Percentiles rank a stretch among this genome's conserved stretches.
Conservation (phyloP, 1,140 invertebrate species). For the Sweltsa coloradensis region DNA sequence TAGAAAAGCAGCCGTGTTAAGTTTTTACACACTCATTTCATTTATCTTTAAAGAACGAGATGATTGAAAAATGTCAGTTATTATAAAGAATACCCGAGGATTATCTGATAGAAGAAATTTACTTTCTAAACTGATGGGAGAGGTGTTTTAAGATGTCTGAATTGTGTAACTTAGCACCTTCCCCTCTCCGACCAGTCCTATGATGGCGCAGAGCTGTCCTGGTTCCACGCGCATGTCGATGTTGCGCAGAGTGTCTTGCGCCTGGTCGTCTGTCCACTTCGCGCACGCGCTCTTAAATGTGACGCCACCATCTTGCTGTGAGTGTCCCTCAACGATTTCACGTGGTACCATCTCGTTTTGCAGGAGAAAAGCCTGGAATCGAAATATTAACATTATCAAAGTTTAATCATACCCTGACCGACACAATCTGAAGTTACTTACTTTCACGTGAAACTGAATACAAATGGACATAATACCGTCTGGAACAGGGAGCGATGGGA, state of each 20-base stretch:
- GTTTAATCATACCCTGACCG: background rate
- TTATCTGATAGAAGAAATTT: background rate
- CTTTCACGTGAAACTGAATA: no score
- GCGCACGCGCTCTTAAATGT: constrained; percentile 2
- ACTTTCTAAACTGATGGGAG: background rate
- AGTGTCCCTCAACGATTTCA: background rate
- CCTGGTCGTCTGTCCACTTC: constrained; percentile 7
- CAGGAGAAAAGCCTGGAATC: constrained; percentile 5
- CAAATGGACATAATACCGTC: no score
- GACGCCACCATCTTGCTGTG: background rate
- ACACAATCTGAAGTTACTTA: no score
- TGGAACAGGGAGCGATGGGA: no score
- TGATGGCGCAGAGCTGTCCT: constrained; percentile 33
- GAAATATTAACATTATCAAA: background rate
- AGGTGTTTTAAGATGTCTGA: background rate
- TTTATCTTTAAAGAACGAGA: background rate
- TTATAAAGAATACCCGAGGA: background rate
- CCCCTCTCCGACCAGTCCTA: constrained; percentile 39
- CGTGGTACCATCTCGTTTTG: constrained; percentile 4
- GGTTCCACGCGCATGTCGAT: constrained; percentile 25
- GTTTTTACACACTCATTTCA: no score
- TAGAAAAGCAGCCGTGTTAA: no score
- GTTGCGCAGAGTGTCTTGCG: constrained; percentile 19
- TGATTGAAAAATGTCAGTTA: background rate
- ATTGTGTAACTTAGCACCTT: constrained; percentile 23